Evolutionary conservation across 1,140 invertebrate genomes (phyloP).

Genomic region (Streblospio benedicti): DNA sequence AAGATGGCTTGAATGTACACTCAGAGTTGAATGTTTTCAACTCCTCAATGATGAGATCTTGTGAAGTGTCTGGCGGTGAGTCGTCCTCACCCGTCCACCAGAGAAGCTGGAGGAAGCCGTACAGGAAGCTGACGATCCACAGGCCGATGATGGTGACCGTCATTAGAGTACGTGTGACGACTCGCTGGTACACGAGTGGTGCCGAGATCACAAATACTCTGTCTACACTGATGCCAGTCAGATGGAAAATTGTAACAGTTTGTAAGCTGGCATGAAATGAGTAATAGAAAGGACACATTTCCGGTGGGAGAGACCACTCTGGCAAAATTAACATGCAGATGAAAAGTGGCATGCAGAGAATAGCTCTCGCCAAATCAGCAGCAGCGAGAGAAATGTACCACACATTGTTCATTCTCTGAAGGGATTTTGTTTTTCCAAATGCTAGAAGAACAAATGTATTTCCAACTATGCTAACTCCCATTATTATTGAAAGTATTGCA

Average conservation of each 20-base stretch:
- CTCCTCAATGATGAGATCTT: background rate
- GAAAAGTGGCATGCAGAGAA: background rate
- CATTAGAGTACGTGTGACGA: background rate
- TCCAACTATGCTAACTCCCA: background rate
- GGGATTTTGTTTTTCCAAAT: background rate
- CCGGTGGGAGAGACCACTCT: background rate
- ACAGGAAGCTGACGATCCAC: constrained; percentile 4
- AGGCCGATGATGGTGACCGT: background rate
- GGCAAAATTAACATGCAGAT: background rate
- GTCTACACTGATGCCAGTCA: constrained; percentile 3
- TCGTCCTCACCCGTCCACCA: constrained; percentile 2
- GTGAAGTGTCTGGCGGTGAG: background rate
- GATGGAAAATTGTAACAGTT: background rate
- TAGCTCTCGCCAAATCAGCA: background rate
- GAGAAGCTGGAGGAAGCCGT: constrained; percentile 5
- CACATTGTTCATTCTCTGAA: constrained; percentile 2
- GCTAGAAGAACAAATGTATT: constrained; percentile 6
- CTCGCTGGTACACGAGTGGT: constrained; percentile 11
- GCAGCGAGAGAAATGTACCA: constrained; percentile 4
- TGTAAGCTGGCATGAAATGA: background rate
- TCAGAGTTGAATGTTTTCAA: background rate
- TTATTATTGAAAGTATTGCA: too few species aligned
- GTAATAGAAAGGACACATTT: constrained; percentile 1
- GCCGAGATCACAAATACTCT: constrained; percentile 5
- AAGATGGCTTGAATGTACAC: constrained; percentile 1